These are phyloP conservation scores for Coelopa pilipes DNA, from an alignment of 2,888 invertebrate genomes.

Conservation along the genomic window DNA sequence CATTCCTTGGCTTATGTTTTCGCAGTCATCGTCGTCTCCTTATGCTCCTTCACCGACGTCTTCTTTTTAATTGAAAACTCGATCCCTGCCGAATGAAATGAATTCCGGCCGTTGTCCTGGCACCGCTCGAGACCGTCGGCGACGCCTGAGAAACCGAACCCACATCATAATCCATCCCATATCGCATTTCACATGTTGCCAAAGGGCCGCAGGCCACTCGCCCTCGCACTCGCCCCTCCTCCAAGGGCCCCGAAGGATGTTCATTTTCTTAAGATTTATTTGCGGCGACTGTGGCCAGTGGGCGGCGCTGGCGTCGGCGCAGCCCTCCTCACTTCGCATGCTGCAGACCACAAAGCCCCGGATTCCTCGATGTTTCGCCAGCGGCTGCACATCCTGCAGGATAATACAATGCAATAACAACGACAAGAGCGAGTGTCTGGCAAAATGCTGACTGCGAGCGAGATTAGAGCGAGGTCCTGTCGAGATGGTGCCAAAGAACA, in stretches of 20 bases:
- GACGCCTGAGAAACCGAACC: not conserved
- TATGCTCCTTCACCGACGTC: no score
- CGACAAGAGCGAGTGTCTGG: not conserved
- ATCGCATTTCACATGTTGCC: constrained; percentile 20
- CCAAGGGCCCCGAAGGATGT: constrained; percentile 11
- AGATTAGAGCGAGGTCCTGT: not conserved
- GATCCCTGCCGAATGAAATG: no score
- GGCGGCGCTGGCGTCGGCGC: not conserved
- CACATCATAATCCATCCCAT: constrained; percentile 27
- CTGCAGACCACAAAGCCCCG: no score
- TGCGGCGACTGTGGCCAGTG: not conserved
- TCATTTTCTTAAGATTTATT: constrained; percentile 31
- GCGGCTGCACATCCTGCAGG: constrained; percentile 25
- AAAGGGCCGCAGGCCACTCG: not conserved
- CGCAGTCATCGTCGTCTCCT: no score
- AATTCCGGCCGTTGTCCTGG: no score
- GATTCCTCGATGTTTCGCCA: not conserved
- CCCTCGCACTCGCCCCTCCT: not conserved
- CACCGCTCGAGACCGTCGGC: no score
- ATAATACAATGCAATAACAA: not conserved
- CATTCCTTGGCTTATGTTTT: no score
- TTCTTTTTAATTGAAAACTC: no score
- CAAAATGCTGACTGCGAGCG: constrained; percentile 24
- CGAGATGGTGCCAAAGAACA: constrained; percentile 29
- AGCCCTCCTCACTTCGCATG: no score